phyloP scores from a whole-genome alignment of 2,797 vertebrate genomes.

The Hypotaenidia philippensis region DNA sequence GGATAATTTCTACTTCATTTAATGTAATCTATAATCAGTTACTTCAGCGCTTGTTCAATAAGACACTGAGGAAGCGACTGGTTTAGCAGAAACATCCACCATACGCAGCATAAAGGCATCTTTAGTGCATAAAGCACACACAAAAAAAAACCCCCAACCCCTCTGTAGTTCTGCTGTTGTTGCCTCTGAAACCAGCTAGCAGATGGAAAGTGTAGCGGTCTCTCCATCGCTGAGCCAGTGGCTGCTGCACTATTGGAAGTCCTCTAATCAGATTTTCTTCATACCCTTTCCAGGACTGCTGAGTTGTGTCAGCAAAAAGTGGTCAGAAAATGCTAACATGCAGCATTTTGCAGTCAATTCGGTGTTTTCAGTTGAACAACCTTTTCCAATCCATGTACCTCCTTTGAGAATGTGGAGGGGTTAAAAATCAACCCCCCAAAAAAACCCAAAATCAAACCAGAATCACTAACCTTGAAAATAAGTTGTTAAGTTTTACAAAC shows the following conservation, averaged over 20 bases:
- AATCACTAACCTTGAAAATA: slow-evolving; percentile 27
- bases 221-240: slow-evolving; percentile 27
- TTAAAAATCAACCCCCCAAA: background rate
- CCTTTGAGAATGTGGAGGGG: background rate
- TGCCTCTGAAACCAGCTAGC: background rate
- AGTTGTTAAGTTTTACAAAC: background rate
- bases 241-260: background rate
- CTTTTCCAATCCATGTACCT: slow-evolving; percentile 40
- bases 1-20: background rate
- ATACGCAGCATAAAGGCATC: background rate
- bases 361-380: slow-evolving; percentile 65
- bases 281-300: slow-evolving; percentile 40
- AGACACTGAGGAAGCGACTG: background rate
- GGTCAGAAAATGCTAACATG: slow-evolving; percentile 63
- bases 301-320: slow-evolving; percentile 69
- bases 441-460: background rate
- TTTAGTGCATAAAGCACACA: background rate
- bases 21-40: background rate
- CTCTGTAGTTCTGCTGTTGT: background rate
- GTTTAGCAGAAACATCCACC: background rate
- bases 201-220: background rate
- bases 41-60: background rate
- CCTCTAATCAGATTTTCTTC: slow-evolving; percentile 71
- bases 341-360: slow-evolving; percentile 45
- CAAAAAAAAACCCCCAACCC: background rate